phyloP scores from a whole-genome alignment of 2,113 vertebrate species.

The Eudyptes chrysolophus region DNA sequence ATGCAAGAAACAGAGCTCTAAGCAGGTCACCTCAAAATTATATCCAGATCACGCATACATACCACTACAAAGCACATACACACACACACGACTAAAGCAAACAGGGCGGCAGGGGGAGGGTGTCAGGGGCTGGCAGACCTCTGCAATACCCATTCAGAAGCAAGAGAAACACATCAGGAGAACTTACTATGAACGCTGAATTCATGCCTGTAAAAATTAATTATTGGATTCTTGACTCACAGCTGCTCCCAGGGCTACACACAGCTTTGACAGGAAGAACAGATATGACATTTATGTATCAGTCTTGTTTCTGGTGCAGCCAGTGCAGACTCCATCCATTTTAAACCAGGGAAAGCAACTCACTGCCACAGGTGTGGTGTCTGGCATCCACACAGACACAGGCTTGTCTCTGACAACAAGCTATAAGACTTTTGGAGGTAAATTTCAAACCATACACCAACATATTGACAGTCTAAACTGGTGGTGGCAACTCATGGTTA shows the following conservation, averaged over 20 bases:
- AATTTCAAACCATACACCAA: neutral
- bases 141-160: neutral
- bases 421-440: neutral
- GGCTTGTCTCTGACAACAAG: neutral
- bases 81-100: neutral
- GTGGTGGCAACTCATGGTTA: neutral
- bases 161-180: neutral
- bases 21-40: neutral
- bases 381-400: neutral
- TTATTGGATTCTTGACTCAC: neutral
- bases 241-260: neutral
- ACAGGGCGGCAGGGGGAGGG: neutral
- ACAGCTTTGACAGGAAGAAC: neutral
- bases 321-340: neutral
- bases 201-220: neutral
- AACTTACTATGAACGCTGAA: neutral
- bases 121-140: neutral
- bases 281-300: neutral
- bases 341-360: neutral
- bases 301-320: neutral
- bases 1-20: neutral
- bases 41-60: neutral
- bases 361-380: neutral
- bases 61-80: neutral
- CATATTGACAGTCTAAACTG: neutral